A percentile compares a stretch with the other conserved stretches of the same genome.
Conservation (phyloP, 1,140 invertebrate species). For the Drosophila ficusphila region DNA sequence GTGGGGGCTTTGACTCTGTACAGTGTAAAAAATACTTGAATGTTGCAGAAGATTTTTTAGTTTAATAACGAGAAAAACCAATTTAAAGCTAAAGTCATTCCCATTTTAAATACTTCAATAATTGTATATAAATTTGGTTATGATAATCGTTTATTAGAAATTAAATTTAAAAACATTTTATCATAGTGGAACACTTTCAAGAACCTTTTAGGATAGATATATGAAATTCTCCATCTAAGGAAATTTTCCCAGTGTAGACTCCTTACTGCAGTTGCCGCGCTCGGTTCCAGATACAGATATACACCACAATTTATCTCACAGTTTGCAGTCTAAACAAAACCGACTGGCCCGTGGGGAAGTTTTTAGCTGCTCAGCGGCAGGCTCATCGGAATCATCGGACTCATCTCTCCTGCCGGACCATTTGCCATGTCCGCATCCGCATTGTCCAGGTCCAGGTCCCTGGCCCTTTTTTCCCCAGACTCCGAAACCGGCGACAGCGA, state of each 20-base stretch:
- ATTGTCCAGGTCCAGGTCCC: slow-evolving; percentile 31
- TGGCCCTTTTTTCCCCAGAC: slow-evolving; percentile 19
- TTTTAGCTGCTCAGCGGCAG: slow-evolving; percentile 60
- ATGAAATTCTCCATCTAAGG: too few relatives aligned
- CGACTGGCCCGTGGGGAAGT: slow-evolving; percentile 55
- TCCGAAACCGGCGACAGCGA: slow-evolving; percentile 61
- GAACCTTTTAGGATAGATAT: too few relatives aligned
- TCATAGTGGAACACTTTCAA: too few relatives aligned
- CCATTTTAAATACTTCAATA: too few relatives aligned
- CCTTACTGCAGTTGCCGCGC: slow-evolving; percentile 41
- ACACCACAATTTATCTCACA: slow-evolving; percentile 79
- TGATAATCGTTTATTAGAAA: too few relatives aligned
- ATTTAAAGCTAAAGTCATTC: too few relatives aligned
- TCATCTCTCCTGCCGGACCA: slow-evolving; percentile 66
- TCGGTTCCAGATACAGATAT: slow-evolving; percentile 76
- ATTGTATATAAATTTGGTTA: too few relatives aligned
- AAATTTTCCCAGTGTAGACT: slow-evolving; percentile 13
- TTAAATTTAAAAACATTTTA: too few relatives aligned
- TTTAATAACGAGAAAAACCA: too few relatives aligned
- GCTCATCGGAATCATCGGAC: slow-evolving; percentile 64
- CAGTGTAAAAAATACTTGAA: background rate
- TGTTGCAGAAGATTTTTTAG: background rate
- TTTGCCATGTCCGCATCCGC: slow-evolving; percentile 72
- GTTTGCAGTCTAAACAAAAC: slow-evolving; percentile 82
- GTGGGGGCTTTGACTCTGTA: slow-evolving; percentile 30